Evolutionary conservation across 1,140 invertebrate species (phyloP).

Genomic region (Papilio polyxenes): DNA sequence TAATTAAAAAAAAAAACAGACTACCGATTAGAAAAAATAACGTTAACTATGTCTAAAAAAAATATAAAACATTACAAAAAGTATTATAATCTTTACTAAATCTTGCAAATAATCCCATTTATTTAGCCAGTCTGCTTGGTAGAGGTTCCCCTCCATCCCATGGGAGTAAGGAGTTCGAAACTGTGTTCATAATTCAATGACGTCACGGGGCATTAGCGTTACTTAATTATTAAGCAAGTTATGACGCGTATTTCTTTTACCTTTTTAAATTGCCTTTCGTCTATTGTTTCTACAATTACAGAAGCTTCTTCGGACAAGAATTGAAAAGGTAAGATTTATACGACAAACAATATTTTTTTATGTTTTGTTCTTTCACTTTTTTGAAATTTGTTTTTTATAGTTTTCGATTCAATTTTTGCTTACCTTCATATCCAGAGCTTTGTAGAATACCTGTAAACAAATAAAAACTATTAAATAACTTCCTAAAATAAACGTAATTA

Average conservation of each 20-base stretch:
- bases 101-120: neutral
- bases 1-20: no score
- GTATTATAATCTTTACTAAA: neutral
- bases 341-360: no score
- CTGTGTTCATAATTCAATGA: slow-evolving; percentile 15
- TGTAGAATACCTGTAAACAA: slow-evolving; percentile 32
- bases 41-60: no score
- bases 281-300: neutral
- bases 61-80: neutral
- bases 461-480: neutral
- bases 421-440: slow-evolving; percentile 28
- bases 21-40: no score
- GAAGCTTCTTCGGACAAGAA: neutral
- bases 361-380: no score
- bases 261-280: neutral
- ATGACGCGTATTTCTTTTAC: neutral
- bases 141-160: neutral
- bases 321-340: no score
- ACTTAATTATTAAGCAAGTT: slow-evolving; percentile 22
- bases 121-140: neutral
- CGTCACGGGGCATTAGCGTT: slow-evolving; percentile 25
- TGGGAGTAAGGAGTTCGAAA: neutral
- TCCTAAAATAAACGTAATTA: neutral
- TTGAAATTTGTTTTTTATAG: neutral
- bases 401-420: neutral